These are phyloP conservation scores for Camelus dromedarius DNA, from an alignment of 2,113 vertebrate genomes.

Conservation along the genomic window DNA sequence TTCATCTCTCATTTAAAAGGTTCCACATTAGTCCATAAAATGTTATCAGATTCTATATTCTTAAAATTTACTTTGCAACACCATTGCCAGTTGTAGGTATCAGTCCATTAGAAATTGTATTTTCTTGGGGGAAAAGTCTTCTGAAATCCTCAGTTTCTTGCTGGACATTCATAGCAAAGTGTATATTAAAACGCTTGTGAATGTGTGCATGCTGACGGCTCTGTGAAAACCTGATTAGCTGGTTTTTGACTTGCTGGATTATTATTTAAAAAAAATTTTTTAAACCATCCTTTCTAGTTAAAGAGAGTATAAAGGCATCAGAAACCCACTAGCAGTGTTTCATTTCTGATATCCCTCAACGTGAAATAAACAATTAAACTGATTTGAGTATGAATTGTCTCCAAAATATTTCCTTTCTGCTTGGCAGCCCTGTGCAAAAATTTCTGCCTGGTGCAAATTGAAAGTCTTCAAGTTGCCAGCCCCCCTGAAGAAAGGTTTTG, in stretches of 20 bases:
- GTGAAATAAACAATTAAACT: neutral
- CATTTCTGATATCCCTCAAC: neutral
- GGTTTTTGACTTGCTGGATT: conserved; percentile 28
- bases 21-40: neutral
- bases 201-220: neutral
- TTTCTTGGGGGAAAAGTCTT: conserved; percentile 8
- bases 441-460: neutral
- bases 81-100: neutral
- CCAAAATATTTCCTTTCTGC: conserved; percentile 48
- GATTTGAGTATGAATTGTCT: conserved; percentile 44
- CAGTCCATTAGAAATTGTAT: neutral
- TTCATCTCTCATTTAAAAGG: neutral
- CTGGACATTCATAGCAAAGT: neutral
- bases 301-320: neutral
- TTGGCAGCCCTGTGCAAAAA: conserved; percentile 17
- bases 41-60: neutral
- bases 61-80: neutral
- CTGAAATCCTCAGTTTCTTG: neutral
- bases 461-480: neutral
- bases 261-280: neutral
- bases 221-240: conserved; percentile 1
- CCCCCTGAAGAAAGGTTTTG: neutral
- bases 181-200: neutral
- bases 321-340: conserved; percentile 8
- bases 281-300: neutral